Evolutionary conservation across 2,888 invertebrate species (phyloP).

Genomic region (Oeneis ivallda): DNA sequence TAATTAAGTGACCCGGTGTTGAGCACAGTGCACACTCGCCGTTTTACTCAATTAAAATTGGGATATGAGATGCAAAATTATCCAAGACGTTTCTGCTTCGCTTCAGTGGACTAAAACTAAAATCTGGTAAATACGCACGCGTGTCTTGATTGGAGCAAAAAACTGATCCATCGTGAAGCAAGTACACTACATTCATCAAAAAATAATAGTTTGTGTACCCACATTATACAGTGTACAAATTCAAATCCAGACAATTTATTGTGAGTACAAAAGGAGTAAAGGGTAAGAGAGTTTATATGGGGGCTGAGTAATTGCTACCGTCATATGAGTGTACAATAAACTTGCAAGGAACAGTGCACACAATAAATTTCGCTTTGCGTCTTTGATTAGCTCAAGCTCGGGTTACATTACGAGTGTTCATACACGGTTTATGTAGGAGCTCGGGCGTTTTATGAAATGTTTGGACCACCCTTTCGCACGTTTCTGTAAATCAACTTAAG

Average conservation of each 20-base stretch:
- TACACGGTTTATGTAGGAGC: conserved; percentile 52
- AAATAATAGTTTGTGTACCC: background rate
- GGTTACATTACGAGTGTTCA: conserved; percentile 67
- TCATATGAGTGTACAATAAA: conserved; percentile 76
- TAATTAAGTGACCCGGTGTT: no score
- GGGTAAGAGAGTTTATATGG: conserved; percentile 55
- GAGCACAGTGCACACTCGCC: no score
- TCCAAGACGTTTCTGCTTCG: no score
- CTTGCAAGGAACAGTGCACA: conserved; percentile 72
- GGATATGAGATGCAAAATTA: no score
- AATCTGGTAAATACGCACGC: no score
- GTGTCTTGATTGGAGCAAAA: background rate
- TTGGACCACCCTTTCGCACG: conserved; percentile 62
- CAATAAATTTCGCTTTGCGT: conserved; percentile 78
- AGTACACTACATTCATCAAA: background rate
- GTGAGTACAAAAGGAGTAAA: conserved; percentile 43
- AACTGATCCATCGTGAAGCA: background rate
- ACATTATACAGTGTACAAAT: conserved; percentile 4
- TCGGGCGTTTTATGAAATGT: conserved; percentile 58
- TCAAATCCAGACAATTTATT: conserved; percentile 31
- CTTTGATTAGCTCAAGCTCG: conserved; percentile 75
- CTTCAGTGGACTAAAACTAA: no score
- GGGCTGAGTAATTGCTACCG: conserved; percentile 76
- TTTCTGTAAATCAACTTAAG: conserved; percentile 19
- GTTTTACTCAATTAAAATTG: no score